Base-by-base conservation (phyloP, 2,113 vertebrate species). In the Rhipidura dahli region DNA sequence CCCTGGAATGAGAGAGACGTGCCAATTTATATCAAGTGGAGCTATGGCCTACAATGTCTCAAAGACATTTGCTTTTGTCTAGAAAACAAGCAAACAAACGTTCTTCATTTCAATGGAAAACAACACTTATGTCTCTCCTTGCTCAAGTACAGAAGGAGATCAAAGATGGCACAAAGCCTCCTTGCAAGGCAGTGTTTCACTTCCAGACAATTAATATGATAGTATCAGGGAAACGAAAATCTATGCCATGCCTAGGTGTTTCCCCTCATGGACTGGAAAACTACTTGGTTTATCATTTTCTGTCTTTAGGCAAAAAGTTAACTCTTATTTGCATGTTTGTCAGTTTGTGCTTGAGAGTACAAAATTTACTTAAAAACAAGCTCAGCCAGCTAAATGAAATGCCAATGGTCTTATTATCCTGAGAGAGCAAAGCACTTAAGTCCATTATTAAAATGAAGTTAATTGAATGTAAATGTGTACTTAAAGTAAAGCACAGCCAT, bases 351-450 rank as follows among this genome's bases (percentile, higher is more conserved):
- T 94, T 54, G 68, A 83, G 92, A 96, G 59, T 31, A 77, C 0
- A 11, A 93, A 87, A 96, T 95, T 96, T 95, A 90, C 95, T 95
- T 97, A 80, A 95, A 96, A 97, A 97, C 96, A 94, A 96, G 95
- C 95, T 88, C 85, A 94, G 90, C 87, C 83, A 93, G 96, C 85
- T 90, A 80, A 91, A 95, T 96, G 94, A 85, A 95, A 94, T 77
- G 82, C 93, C 91, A 72, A 42, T 77, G 88, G 82, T 63, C 79
- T 77, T 88, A 44, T 93, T 91, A 90, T 28, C 75, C 90, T 59
- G 68, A 83, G 82, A 90, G 81, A 91, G 94, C 47, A 92, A 87
- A 93, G 73, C 92, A 88, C 93, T 96, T 96, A 93, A 95, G 87
- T 65, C 73, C 82, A 20, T 72, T 92, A 95, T 96, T 93, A 94